These are phyloP conservation scores for Xiphorhynchus elegans DNA, from an alignment of 2,113 vertebrate species.

Conservation along the genomic window DNA sequence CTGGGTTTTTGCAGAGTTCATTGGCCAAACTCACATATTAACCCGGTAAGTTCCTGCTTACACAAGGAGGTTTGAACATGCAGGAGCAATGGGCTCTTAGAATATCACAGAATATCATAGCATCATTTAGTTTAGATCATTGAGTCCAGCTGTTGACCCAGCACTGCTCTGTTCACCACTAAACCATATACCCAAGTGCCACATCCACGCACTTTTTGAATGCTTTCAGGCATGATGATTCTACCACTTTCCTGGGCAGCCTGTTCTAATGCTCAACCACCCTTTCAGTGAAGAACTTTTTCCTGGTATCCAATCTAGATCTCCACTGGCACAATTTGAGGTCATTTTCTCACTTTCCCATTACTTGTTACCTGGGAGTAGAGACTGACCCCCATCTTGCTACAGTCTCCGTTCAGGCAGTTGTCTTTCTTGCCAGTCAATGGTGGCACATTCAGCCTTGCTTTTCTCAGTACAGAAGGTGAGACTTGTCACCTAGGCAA, in stretches of 20 bases:
- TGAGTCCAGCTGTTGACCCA: not conserved
- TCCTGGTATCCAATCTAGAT: not conserved
- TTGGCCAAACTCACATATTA: not conserved
- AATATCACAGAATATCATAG: not conserved
- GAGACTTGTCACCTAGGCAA: not conserved
- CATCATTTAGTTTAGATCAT: not conserved
- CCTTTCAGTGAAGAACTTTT: not conserved
- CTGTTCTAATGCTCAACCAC: not conserved
- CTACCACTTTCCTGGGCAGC: not conserved
- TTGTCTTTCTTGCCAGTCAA: not conserved
- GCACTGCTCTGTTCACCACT: not conserved
- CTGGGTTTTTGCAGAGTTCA: not conserved
- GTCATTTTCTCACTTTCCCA: not conserved
- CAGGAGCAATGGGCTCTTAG: not conserved
- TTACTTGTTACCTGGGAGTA: not conserved
- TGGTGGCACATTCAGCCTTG: not conserved
- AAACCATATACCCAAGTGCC: not conserved
- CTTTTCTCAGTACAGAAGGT: not conserved
- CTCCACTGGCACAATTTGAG: not conserved
- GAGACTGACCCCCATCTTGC: not conserved
- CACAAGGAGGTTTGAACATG: not conserved
- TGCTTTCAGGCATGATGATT: not conserved
- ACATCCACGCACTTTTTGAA: not conserved
- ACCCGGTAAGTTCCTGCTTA: not conserved
- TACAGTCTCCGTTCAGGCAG: not conserved